Evolutionary conservation across 2,888 invertebrate genomes (phyloP), one percentile per base, ranked within the genome.

Genomic region (Cephus rjabovi): DNA sequence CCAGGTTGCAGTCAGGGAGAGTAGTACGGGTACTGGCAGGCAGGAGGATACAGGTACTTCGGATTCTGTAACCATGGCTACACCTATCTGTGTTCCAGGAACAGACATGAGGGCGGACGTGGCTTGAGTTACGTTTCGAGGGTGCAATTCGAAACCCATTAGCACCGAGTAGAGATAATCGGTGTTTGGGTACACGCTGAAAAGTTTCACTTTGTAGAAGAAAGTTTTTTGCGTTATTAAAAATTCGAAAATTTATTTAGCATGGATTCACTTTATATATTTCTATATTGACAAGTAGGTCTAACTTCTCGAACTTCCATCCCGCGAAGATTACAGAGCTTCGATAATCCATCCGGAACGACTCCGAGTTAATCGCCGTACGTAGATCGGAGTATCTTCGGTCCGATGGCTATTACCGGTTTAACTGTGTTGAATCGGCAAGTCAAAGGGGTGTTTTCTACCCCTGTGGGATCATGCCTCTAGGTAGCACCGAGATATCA

Each of bases 41-140:
- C 56, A 56, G 56, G 23, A 56, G 74, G 74, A 74, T 74, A 74
- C 76, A 76, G 78, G 78, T 78, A 76, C 78, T 56, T 73, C 37
- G 76, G 30, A 75, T 34, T 37, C 74, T 74, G 74, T 74, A 74
- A 74, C 74, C 74, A 74, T 74, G 74, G 37, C 74, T 34, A 74
- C 74, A 74, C 34, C 33, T 37, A 74, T 34, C 74, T 31, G 31
- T 71, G 31, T 23, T 56, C 56, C 56, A 56, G 30, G 37, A 30
- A 35, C 34, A 74, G 74, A 35, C 35, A 74, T 74, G 35, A 34
- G 74, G 74, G 74, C 74, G 74, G 74, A 74, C 74, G 74, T 74
- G 74, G 74, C 33, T 74, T 74, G 37, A 74, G 35, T 74, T 74
- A 34, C 74, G 74, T 35, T 74, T 35, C 74, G 35, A 74, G 74